Evolutionary conservation across 1,140 invertebrate genomes (phyloP).

Genomic region (Homalodisca vitripennis): DNA sequence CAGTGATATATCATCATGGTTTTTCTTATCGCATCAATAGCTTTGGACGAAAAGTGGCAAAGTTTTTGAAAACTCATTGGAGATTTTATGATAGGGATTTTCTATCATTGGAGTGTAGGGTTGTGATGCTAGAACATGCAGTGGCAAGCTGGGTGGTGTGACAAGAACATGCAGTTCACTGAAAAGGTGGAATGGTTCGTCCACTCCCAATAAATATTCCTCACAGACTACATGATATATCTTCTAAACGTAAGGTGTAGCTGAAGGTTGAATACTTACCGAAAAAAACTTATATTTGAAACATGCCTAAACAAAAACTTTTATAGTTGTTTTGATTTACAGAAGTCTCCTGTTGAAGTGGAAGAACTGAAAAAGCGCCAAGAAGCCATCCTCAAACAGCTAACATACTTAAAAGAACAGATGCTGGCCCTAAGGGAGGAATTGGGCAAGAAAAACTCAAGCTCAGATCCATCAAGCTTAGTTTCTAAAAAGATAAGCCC

Average conservation of each 20-base stretch:
- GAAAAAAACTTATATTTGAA: background rate
- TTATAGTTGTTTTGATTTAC: slow-evolving; percentile 14
- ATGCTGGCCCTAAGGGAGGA: slow-evolving; percentile 34
- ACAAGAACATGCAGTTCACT: background rate
- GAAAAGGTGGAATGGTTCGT: background rate
- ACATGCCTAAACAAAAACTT: background rate
- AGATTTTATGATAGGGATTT: no score
- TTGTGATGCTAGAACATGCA: no score
- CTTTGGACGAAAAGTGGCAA: no score
- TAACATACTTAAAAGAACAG: slow-evolving; percentile 35
- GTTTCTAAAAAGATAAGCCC: no score
- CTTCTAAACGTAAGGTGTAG: no score
- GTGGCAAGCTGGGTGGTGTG: background rate
- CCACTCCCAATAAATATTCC: background rate
- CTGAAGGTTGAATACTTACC: no score
- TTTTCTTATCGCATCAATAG: no score
- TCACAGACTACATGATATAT: no score
- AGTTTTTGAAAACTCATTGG: no score
- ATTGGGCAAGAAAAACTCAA: slow-evolving; percentile 17
- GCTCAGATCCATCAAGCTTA: background rate
- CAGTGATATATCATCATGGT: no score
- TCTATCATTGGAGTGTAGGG: no score
- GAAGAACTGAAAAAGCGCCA: slow-evolving; percentile 35
- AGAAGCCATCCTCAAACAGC: slow-evolving; percentile 35
- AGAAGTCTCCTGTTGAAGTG: slow-evolving; percentile 21